These are phyloP conservation scores for Gastrophysa polygoni DNA, from an alignment of 2,888 invertebrate genomes.

Conservation along the genomic window DNA sequence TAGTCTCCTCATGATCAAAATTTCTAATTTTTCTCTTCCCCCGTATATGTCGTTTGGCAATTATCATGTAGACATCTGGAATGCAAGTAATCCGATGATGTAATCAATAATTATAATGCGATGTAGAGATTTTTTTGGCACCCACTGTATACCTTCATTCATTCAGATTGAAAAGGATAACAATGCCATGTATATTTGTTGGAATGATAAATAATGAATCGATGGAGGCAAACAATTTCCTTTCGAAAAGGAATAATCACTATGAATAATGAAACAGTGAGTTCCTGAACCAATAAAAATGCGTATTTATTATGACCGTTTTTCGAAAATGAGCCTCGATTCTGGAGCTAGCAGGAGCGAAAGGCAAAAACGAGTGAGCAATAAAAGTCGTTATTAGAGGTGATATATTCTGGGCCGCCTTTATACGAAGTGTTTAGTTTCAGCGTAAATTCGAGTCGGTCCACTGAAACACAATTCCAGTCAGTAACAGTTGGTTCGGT, in stretches of 20 bases:
- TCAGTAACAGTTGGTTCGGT: constrained; percentile 55
- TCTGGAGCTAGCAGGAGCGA: constrained; percentile 27
- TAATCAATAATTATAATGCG: no score
- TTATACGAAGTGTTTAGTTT: constrained; percentile 52
- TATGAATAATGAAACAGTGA: constrained; percentile 18
- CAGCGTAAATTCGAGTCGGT: constrained; percentile 52
- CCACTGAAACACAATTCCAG: constrained; percentile 54
- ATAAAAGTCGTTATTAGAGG: constrained; percentile 46
- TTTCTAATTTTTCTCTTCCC: no score
- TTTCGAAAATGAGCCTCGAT: constrained; percentile 33
- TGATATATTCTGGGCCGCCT: constrained; percentile 42
- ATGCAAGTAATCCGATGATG: no score
- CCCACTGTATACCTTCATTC: no score
- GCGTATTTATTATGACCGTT: constrained; percentile 27
- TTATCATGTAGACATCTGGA: no score
- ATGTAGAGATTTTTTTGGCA: no score
- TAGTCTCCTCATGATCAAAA: no score
- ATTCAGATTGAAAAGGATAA: background rate
- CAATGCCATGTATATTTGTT: background rate
- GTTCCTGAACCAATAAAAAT: constrained; percentile 24
- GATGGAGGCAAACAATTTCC: constrained; percentile 13
- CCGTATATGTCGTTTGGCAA: no score
- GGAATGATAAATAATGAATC: background rate
- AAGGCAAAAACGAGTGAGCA: constrained; percentile 40
- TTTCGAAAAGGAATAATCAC: constrained; percentile 18